Percentiles rank a stretch among this genome's conserved stretches.
Evolutionary conservation across 2,797 vertebrate genomes (phyloP).

Genomic region (Lerista edwardsae): DNA sequence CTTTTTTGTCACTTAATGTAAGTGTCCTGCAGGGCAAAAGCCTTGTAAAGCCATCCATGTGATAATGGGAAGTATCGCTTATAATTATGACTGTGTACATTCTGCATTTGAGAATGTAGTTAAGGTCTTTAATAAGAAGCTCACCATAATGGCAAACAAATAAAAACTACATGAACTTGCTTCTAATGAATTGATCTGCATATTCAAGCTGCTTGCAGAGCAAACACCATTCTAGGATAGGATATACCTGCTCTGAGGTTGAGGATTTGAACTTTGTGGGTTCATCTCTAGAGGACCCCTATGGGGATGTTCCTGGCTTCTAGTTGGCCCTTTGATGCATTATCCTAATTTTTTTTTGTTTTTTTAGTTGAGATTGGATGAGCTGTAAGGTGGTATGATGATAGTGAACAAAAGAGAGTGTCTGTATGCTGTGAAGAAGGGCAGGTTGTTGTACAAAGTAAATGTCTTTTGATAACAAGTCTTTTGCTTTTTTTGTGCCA

Average conservation of each 20-base stretch:
- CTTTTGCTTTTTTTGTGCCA: background rate
- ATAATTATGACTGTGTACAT: background rate
- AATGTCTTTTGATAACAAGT: background rate
- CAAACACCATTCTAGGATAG: background rate
- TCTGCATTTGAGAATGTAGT: background rate
- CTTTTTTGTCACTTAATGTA: no score
- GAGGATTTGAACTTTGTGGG: background rate
- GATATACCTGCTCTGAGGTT: background rate
- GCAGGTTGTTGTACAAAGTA: background rate
- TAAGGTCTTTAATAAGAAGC: no score
- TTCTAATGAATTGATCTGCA: background rate
- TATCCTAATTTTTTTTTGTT: background rate
- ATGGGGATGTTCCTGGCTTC: background rate
- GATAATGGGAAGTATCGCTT: background rate
- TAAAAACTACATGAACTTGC: background rate
- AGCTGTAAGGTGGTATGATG: background rate
- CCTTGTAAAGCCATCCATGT: background rate
- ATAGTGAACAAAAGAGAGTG: background rate
- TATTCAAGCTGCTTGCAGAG: background rate
- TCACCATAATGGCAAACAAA: background rate
- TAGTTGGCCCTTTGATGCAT: background rate
- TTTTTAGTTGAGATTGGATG: no score
- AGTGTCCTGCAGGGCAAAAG: fast-evolving
- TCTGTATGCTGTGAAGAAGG: background rate
- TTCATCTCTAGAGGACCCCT: background rate